Evolutionary conservation across 2,113 vertebrate genomes (phyloP).

Genomic region (Odobenus rosmarus): DNA sequence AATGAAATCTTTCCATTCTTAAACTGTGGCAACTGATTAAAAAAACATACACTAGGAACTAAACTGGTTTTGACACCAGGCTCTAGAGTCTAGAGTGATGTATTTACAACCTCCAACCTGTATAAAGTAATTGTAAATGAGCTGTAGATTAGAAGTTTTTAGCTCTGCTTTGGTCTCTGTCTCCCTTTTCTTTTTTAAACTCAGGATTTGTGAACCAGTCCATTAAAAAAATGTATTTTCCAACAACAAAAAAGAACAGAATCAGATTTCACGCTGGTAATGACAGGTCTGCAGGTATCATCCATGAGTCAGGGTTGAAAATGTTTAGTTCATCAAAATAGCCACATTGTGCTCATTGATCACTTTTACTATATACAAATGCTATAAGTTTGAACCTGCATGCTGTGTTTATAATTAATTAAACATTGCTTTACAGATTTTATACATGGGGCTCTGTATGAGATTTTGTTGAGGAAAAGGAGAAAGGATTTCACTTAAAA

Average conservation of each 20-base stretch:
- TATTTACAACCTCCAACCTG: not conserved
- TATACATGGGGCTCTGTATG: not conserved
- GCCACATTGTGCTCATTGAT: not conserved
- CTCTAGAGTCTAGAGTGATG: not conserved
- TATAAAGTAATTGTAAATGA: not conserved
- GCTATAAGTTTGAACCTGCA: not conserved
- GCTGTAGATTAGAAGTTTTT: not conserved
- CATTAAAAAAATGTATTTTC: not conserved
- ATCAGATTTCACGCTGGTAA: not conserved
- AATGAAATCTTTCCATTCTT: not conserved
- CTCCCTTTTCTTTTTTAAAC: not conserved
- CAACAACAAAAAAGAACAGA: not conserved
- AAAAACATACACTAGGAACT: not conserved
- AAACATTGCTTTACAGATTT: slow-evolving; percentile 19
- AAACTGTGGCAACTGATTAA: not conserved
- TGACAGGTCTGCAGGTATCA: not conserved
- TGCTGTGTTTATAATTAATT: slow-evolving; percentile 31
- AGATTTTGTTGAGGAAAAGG: slow-evolving; percentile 45
- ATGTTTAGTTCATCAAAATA: not conserved
- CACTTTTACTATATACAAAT: not conserved
- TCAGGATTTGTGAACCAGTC: not conserved
- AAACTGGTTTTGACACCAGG: not conserved
- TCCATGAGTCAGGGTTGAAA: not conserved
- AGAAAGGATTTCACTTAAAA: slow-evolving; percentile 15
- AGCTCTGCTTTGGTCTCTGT: not conserved